Base-by-base conservation (phyloP, 2,888 invertebrate species). In the Limnephilus marmoratus region DNA sequence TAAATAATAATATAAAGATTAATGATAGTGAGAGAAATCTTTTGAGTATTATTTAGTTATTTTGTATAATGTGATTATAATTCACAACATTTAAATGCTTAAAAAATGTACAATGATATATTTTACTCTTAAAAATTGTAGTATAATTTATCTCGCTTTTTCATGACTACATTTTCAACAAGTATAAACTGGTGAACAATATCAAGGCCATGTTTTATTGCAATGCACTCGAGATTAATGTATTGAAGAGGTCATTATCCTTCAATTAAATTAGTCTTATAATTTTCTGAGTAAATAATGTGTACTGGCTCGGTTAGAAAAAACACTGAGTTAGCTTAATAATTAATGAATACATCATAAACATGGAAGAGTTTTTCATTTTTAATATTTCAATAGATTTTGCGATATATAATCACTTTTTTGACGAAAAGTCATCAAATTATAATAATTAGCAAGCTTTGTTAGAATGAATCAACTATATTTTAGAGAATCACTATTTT, bases 121-220 rank as follows among this genome's bases (percentile, higher is more conserved):
- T 24, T 68, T 68, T 9, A 24, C n/a, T 9, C 68, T 68, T 68
- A 37, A 83, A 82, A 83, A 83, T 31, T 18, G 37, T 37, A 37
- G 34, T 83, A 24, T 83, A 83, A 83, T 34, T 15, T 83, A 37
- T 83, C 15, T 24, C 68, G n/a, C 24, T 37, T 37, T 83, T 83
- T 83, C 24, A 41, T 83, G 31, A 83, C 34, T 34, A 83, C 24
- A 37, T 37, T 83, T 31, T 83, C 83, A 83, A 41, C 24, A 83
- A 34, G 4, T 31, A 34, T 18, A 83, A 31, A 83, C 18, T 31
- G 83, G 83, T 83, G 83, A 37, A 29, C 24, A 83, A 31, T 34
- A 83, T 34, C 18, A 83, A 83, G 83, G 83, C 83, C 83, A 83
- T 37, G 37, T 83, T 83, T 31, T 83, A 83, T 83, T 83, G 83